Conservation (phyloP, 1,140 invertebrate genomes). For the Pseudomyrmex pallidus region DNA sequence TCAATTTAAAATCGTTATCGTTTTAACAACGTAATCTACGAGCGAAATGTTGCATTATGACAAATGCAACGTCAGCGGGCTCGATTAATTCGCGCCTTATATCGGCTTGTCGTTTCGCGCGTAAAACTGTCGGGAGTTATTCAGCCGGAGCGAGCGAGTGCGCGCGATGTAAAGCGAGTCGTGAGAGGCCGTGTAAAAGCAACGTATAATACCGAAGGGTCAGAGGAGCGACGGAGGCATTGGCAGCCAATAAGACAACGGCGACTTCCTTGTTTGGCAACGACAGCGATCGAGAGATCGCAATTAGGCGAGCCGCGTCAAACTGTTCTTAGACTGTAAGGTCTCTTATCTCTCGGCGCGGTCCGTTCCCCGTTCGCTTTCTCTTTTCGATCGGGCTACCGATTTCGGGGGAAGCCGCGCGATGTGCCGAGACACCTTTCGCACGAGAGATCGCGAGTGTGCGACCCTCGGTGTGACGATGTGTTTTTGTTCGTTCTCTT, state of each 20-base stretch:
- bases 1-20: neutral
- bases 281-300: constrained; percentile 72
- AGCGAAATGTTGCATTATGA: constrained; percentile 13
- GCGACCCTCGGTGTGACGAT: neutral
- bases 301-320: constrained; percentile 78
- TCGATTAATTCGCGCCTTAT: constrained; percentile 29
- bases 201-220: constrained; percentile 63
- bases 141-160: constrained; percentile 11
- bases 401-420: constrained; percentile 66
- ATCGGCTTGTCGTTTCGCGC: constrained; percentile 25
- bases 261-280: constrained; percentile 76
- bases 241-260: constrained; percentile 68
- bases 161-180: neutral
- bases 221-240: constrained; percentile 63
- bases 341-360: constrained; percentile 29
- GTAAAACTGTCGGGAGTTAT: constrained; percentile 40
- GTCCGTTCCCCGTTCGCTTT: constrained; percentile 69
- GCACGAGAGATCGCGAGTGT: constrained; percentile 21
- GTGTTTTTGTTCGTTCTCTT: neutral
- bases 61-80: neutral
- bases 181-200: constrained; percentile 48
- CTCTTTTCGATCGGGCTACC: constrained; percentile 71
- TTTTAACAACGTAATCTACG: constrained; percentile 12
- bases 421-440: constrained; percentile 22
- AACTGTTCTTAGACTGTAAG: constrained; percentile 70